phyloP scores from a whole-genome alignment of 2,797 vertebrate species.

The Cyprinella venusta region DNA sequence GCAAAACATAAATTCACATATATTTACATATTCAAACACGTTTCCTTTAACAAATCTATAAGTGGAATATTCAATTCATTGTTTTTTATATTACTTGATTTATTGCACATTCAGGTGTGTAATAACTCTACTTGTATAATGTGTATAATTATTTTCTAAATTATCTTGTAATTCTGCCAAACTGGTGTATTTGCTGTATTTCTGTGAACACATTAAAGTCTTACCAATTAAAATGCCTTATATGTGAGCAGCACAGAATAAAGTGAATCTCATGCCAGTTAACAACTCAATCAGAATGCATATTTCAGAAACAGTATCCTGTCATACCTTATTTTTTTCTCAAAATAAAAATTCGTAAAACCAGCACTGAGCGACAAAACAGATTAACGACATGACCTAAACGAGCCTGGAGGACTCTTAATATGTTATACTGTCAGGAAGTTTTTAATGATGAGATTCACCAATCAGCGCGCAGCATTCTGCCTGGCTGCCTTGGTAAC shows the following conservation, averaged over 20 bases:
- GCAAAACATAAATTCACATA: not conserved
- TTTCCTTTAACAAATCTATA: not conserved
- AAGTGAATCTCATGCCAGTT: not conserved
- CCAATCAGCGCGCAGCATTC: conserved; percentile 50
- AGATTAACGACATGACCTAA: not conserved
- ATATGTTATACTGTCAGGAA: not conserved
- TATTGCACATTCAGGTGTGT: not conserved
- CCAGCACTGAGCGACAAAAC: not conserved
- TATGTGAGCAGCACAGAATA: not conserved
- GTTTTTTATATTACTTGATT: not conserved
- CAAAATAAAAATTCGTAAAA: not conserved
- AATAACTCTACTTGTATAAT: not conserved
- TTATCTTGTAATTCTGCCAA: too few species aligned
- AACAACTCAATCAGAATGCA: not conserved
- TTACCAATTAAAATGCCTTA: not conserved
- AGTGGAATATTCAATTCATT: not conserved
- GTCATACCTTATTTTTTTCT: not conserved
- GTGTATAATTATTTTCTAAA: not conserved
- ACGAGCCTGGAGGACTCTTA: not conserved
- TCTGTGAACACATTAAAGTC: not conserved
- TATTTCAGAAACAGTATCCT: not conserved
- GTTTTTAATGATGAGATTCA: not conserved
- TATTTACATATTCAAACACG: not conserved
- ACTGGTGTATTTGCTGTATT: not conserved
- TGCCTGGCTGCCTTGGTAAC: conserved; percentile 42